Evolutionary conservation across 1,140 invertebrate genomes (phyloP).

Genomic region (Brachionus plicatilis): DNA sequence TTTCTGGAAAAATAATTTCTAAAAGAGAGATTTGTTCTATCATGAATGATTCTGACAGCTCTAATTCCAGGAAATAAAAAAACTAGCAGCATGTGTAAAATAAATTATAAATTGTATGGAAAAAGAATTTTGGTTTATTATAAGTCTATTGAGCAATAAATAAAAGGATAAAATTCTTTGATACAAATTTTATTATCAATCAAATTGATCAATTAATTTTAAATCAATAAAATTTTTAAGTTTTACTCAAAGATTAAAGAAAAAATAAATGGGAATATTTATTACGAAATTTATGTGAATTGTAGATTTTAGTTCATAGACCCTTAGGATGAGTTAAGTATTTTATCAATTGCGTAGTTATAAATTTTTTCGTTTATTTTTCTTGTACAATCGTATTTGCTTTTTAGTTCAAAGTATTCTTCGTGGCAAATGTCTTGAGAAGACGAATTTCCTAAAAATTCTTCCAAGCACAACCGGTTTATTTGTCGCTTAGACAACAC

Average conservation of each 20-base stretch:
- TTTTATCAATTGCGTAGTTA: conserved; percentile 37
- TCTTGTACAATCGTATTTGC: conserved; percentile 27
- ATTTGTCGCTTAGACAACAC: background rate
- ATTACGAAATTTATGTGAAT: background rate
- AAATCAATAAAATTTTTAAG: background rate
- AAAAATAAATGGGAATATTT: background rate
- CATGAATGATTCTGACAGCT: background rate
- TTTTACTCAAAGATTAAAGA: background rate
- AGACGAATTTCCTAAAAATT: conserved; percentile 4
- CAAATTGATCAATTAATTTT: background rate
- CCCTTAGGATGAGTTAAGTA: background rate
- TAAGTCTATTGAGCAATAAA: background rate
- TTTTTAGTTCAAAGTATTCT: conserved; percentile 22
- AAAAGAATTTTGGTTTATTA: background rate
- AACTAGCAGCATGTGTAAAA: no score
- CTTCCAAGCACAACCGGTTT: background rate
- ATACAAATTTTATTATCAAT: background rate
- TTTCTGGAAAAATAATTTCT: background rate
- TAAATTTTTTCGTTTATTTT: conserved; percentile 38
- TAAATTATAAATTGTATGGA: background rate
- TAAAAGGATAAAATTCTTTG: background rate
- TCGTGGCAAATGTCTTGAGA: background rate
- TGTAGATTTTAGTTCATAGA: background rate
- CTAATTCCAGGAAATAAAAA: background rate
- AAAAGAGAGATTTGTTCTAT: background rate